Percentiles rank a stretch among this genome's conserved stretches.
These are phyloP conservation scores for Alosa sapidissima DNA, from an alignment of 2,797 vertebrate genomes.

Conservation along the genomic window DNA sequence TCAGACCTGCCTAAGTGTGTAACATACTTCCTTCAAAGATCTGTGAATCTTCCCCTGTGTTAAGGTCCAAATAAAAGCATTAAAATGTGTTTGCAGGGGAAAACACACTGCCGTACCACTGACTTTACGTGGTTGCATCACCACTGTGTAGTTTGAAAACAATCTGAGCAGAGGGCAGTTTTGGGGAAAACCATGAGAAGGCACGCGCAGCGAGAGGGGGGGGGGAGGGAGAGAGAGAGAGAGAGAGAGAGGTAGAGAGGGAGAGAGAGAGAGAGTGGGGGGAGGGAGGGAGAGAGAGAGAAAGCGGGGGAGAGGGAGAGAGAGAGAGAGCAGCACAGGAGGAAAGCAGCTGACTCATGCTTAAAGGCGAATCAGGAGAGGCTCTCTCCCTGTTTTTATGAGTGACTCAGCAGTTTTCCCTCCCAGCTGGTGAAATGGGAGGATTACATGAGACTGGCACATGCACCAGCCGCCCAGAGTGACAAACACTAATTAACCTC, in stretches of 20 bases:
- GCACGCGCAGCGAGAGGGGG: no score
- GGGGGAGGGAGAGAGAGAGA: neutral
- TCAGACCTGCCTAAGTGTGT: no score
- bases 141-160: neutral
- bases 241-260: neutral
- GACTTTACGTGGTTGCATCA: neutral
- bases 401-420: slow-evolving; percentile 47
- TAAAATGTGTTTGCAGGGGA: neutral
- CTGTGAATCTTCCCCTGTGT: no score
- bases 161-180: neutral
- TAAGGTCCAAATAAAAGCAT: no score
- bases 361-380: slow-evolving; percentile 15
- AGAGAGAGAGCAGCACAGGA: neutral
- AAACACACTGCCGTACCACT: neutral
- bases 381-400: neutral
- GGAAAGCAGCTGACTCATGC: slow-evolving; percentile 15
- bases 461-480: slow-evolving; percentile 39
- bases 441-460: neutral
- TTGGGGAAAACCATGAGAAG: neutral
- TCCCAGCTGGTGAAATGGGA: slow-evolving; percentile 14
- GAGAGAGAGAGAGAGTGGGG: neutral
- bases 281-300: no score
- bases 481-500: slow-evolving; percentile 22
- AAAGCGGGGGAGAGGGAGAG: no score
- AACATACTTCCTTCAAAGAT: no score